Evolutionary conservation across 2,888 invertebrate species (phyloP).

Genomic region (Nephrotoma flavescens): DNA sequence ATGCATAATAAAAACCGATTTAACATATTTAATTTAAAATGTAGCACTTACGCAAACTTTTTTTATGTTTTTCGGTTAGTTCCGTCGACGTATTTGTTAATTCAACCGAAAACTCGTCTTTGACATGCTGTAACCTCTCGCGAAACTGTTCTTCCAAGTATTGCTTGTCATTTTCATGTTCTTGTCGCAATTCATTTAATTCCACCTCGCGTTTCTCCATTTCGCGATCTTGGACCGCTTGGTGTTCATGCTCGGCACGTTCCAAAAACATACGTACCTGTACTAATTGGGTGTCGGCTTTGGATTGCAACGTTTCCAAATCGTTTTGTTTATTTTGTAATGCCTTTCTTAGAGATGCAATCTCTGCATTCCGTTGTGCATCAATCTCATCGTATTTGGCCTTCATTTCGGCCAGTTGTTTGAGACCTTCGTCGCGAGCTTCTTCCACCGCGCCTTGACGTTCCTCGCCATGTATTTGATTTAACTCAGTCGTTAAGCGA

Average conservation of each 20-base stretch:
- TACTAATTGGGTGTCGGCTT: constrained; percentile 51
- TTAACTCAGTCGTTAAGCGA: constrained; percentile 44
- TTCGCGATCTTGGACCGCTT: constrained; percentile 29
- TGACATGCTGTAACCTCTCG: constrained; percentile 37
- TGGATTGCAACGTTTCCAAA: constrained; percentile 43
- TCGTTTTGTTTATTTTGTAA: constrained; percentile 49
- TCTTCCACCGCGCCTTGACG: constrained; percentile 40
- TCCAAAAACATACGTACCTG: constrained; percentile 32
- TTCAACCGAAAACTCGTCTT: constrained; percentile 30
- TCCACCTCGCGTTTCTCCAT: constrained; percentile 26
- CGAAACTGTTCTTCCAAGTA: constrained; percentile 61
- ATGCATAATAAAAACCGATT: neutral
- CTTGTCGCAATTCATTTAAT: constrained; percentile 28
- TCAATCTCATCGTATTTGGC: constrained; percentile 39
- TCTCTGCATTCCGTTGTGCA: constrained; percentile 41
- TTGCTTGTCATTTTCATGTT: constrained; percentile 52
- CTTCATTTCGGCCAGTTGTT: constrained; percentile 38
- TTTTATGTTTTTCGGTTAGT: constrained; percentile 45
- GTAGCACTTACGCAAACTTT: constrained; percentile 29
- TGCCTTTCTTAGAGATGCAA: constrained; percentile 48
- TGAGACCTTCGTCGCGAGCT: constrained; percentile 39
- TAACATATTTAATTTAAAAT: neutral
- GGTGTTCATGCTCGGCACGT: constrained; percentile 30
- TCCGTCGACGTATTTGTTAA: constrained; percentile 39
- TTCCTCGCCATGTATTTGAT: constrained; percentile 44